Base-by-base conservation (phyloP, 2,113 vertebrate genomes). In the Heterochromis multidens region DNA sequence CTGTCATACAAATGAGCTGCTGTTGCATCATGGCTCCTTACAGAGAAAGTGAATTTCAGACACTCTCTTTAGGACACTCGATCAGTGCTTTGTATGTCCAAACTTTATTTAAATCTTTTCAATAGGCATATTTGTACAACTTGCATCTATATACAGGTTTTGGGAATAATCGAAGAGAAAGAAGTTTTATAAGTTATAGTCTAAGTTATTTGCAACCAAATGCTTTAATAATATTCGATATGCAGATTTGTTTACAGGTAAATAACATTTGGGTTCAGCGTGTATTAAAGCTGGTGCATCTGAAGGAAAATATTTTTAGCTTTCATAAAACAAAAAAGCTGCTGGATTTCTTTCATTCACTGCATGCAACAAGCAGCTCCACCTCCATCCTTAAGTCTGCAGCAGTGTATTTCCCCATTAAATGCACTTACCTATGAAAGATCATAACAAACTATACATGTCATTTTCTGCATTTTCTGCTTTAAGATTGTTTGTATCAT, bases 1-100 rank as follows among this genome's bases (percentile, higher is more conserved):
- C 3, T 19, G 52, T 25, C 59, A 52, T 77, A 62, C 67, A 86
- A 81, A 91, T 82, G 67, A 85, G 81, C 79, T 33, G 27, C 80
- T 37, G 84, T 35, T 81, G 72, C 33, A 11, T 29, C 70, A n/a
- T 31, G 78, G 79, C 37, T 67, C 54, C 74, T 77, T 74, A 25
- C 13, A 4, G 43, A 35, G 33, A 17, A 33, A 82, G 49, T n/a
- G 13, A 77, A 72, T 46, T 76, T 79, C 7, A 52, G 49, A 33
- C 58, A 12, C 25, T 56, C 35, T 14, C 37, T 9, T 37, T 72
- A 9, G 21, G 54, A 46, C 35, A 63, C 8, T 58, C 29, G 1
- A 16, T 17, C 2, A 9, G 23, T 4, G 21, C 11, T 60, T 52
- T 77, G 5, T 5, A 49, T n/a, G 31, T 57, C 25, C 46, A 80